A percentile compares a stretch with the other conserved stretches of the same genome.
Evolutionary conservation across 2,797 vertebrate species (phyloP).

Genomic region (Falco novaeseelandiae): DNA sequence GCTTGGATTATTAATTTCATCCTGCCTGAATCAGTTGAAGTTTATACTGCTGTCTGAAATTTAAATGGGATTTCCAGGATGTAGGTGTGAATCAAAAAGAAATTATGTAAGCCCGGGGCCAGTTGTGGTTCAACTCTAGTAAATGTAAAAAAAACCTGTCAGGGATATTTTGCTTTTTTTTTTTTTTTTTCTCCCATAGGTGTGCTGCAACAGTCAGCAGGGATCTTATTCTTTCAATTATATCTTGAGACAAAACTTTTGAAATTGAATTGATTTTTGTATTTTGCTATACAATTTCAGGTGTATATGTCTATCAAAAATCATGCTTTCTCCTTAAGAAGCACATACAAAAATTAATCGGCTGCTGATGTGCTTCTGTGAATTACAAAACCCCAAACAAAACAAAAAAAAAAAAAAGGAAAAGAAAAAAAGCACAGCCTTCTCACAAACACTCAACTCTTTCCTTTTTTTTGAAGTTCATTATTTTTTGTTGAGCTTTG

Average conservation of each 20-base stretch:
- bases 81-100: neutral
- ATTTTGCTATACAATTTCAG: neutral
- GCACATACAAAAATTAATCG: neutral
- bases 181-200: fast-evolving
- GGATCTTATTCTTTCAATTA: neutral
- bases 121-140: neutral
- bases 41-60: neutral
- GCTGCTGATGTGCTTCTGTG: neutral
- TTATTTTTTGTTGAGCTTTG: neutral
- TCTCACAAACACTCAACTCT: neutral
- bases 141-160: neutral
- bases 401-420: neutral
- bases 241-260: neutral
- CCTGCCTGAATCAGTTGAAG: neutral
- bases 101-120: neutral
- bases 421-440: neutral
- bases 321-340: neutral
- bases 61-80: neutral
- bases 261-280: neutral
- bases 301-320: neutral
- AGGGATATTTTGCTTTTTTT: neutral
- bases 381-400: neutral
- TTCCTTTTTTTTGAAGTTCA: neutral
- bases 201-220: neutral
- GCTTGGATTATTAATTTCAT: neutral